Evolutionary conservation across 2,797 vertebrate genomes (phyloP).

Genomic region (Perodicticus potto): DNA sequence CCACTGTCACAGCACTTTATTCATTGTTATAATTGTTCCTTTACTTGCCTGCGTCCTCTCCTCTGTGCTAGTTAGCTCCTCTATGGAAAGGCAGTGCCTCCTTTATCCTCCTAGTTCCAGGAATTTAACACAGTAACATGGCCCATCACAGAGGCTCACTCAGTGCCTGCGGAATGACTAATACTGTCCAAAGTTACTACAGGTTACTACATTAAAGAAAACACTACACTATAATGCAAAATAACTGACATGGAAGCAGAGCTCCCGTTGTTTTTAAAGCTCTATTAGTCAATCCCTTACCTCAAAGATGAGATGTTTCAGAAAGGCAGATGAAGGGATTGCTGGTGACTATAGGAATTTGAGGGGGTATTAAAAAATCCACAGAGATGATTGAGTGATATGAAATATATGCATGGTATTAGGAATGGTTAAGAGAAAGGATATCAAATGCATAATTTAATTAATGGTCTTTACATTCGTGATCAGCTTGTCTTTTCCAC

Average conservation of each 20-base stretch:
- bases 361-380: not conserved
- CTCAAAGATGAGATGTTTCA: slow-evolving; percentile 42
- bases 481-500: not conserved
- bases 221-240: not conserved
- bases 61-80: not conserved
- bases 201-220: slow-evolving; percentile 1
- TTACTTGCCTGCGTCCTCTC: not conserved
- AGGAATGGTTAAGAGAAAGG: not conserved
- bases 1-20: not conserved
- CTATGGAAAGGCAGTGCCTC: not conserved
- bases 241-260: not conserved
- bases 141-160: not conserved
- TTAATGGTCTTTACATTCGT: not conserved
- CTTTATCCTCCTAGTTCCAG: not conserved
- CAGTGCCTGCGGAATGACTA: not conserved
- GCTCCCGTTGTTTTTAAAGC: not conserved
- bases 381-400: slow-evolving; percentile 8
- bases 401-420: not conserved
- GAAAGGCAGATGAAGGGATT: not conserved
- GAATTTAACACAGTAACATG: not conserved
- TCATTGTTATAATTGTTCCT: not conserved
- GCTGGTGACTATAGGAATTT: not conserved
- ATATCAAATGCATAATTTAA: slow-evolving; percentile 13
- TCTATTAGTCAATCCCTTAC: not conserved
- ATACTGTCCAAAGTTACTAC: not conserved